Evolutionary conservation across 2,888 invertebrate species (phyloP), one percentile per base, ranked within the genome.

Genomic region (Osmoderma eremita): DNA sequence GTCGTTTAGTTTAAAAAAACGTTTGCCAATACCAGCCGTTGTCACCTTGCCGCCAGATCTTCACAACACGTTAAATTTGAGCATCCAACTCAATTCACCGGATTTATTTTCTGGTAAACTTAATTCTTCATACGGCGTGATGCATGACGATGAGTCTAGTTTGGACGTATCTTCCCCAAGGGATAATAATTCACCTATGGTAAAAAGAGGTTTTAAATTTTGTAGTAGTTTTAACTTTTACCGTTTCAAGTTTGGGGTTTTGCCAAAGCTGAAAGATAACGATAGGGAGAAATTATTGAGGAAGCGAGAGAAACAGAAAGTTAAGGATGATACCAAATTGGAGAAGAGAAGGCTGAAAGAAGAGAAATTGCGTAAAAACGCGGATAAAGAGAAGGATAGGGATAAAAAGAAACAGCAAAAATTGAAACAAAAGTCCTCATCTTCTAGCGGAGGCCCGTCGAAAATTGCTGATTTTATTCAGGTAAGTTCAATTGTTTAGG

Each of bases 271-370:
- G 65, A 87, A 86, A 73, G 88, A 87, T 69, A 83, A 82, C 56
- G 84, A 84, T 69, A 76, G 84, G 0, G 90, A 90, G 69, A 89
- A 88, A 75, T 80, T 88, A 42, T 81, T 87, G 39, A 83, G 87
- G 69, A 89, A 88, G 78, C 83, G 86, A 75, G 89, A 90, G 75
- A 90, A 90, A 75, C 87, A 89, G 75, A 90, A 89, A 77, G 86
- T 86, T 48, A 90, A 91, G 78, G 90, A 91, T 73, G 89, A 90
- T 73, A 90, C 90, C 67, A 91, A 91, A 74, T 70, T 81, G 63
- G 90, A 91, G 75, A 91, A 91, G 77, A 75, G 90, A 38, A 83
- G 90, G 62, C 84, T 88, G 68, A 91, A 91, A 77, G 90, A 91
- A 75, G 90, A 88, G 70, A 88, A 88, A 72, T 73, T 86, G 20